Evolutionary conservation across 2,797 vertebrate species (phyloP), one percentile per base, ranked within the genome.

Genomic region (Schizopygopsis pylzovi): DNA sequence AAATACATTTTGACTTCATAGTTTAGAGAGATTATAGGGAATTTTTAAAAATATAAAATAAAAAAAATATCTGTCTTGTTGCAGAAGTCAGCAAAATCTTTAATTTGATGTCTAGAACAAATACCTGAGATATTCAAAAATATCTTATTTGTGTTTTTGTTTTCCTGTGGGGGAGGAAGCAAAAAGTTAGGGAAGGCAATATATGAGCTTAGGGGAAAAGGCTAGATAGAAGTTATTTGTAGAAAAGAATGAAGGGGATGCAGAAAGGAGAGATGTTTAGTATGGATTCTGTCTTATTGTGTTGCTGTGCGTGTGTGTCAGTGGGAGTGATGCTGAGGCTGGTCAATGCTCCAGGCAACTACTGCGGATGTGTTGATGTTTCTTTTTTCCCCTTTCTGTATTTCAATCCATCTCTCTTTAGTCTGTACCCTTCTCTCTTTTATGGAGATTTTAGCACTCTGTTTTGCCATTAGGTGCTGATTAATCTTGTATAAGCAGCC

Each of bases 401-500:
- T 79, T 39, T 73, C 68, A 67, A 61, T 85, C 83, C 76, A 41
- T 72, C 76, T 85, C 78, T 52, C 68, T 85, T 56, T 56, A 39
- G 67, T 54, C 68, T 54, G 67, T 52, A 52, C 43, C 41, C 43
- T 43, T 73, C 86, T 65, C 86, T 45, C 81, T 63, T 75, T 75
- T 81, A 65, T 81, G 84, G 78, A 80, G 78, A 81, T 83, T 87
- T 87, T 65, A 47, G 65, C 67, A 49, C 73, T 83, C 43, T 79
- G 56, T 83, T 87, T 83, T 83, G 86, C 77, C 80, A 86, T 83
- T 72, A 88, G 84, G 71, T 80, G 68, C 63, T 88, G 73, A 86
- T 88, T 86, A 80, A 86, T 83, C 75, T 82, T 67, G 70, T 83
- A 88, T 79, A 79, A 82, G 84, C 65, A 83, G 68, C 56, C 67